Percentiles rank a stretch among this genome's conserved stretches.
These are phyloP conservation scores for Hyperopisus bebe DNA, from an alignment of 2,113 vertebrate species.

Conservation along the genomic window DNA sequence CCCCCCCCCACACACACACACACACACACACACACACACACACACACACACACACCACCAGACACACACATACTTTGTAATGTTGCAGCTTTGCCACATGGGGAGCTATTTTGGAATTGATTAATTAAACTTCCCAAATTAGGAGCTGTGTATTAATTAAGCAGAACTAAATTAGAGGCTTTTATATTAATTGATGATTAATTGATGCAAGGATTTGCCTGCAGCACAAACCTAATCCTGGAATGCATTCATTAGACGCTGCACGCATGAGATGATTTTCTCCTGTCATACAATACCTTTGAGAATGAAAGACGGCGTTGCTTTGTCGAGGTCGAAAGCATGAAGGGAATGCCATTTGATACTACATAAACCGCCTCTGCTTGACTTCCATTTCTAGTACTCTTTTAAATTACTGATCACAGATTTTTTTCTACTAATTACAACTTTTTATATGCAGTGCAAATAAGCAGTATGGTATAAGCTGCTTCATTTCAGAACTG, in stretches of 20 bases:
- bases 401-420: not conserved
- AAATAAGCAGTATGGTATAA: not conserved
- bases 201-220: slow-evolving; percentile 46
- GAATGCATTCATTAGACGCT: slow-evolving; percentile 37
- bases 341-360: not conserved
- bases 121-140: slow-evolving; percentile 58
- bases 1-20: no score
- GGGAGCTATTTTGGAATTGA: slow-evolving; percentile 52
- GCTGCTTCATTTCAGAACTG: not conserved
- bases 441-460: not conserved
- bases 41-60: not conserved
- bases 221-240: slow-evolving; percentile 42
- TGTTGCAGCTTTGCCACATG: slow-evolving; percentile 33
- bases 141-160: slow-evolving; percentile 61
- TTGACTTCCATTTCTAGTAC: not conserved
- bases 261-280: slow-evolving; percentile 14
- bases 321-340: not conserved
- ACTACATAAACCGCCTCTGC: not conserved
- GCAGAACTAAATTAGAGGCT: slow-evolving; percentile 54
- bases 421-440: not conserved
- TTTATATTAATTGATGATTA: slow-evolving; percentile 56
- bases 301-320: not conserved
- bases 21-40: no score
- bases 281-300: slow-evolving; percentile 17
- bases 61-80: not conserved